Evolutionary conservation across 2,888 invertebrate species (phyloP), one percentile per base, ranked within the genome.

Genomic region (Coleophora deauratella): DNA sequence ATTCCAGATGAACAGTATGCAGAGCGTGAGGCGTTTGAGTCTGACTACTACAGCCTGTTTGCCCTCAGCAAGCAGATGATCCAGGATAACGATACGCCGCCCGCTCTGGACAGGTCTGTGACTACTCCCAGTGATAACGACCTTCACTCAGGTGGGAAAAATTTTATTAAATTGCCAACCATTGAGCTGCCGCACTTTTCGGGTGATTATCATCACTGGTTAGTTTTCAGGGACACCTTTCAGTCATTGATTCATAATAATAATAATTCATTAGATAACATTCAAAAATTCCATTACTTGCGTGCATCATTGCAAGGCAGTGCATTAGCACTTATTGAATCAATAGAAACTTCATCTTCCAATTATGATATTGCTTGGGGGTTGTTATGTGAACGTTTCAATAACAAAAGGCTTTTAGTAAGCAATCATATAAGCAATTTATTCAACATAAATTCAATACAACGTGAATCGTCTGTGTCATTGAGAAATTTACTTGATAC

Each of bases 321-420:
- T 1, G 58, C 56, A 27, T 48, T 50, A 12, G 38, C 47, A 3
- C 41, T 54, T 0, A 51, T 57, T 12, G 42, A 50, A 27, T 50
- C 55, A 1, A 40, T 53, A 11, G 44, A 46, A 11, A 47, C 51
- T 28, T 53, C 52, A 0, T 37, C 50, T 1, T 27, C 7, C 2
- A 52, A 51, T 12, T 57, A 57, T 37, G 8, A 33, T 8, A 36
- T 49, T 6, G 54, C 55, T 2, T 59, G 54, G 53, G 34, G 45
- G 2, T 35, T 58, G 3, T 15, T 56, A 11, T 49, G 52, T 34
- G 51, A 55, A 2, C 40, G 54, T 9, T 58, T 40, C 27, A 46
- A 58, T 33, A 58, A 54, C 31, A 51, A 50, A 21, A 34, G 49
- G 9, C 15, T 52, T 14, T 33, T 56, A 8, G 37, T 56, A 9